Conservation (phyloP, 1,140 invertebrate species). For the Cardiocondyla obscurior region DNA sequence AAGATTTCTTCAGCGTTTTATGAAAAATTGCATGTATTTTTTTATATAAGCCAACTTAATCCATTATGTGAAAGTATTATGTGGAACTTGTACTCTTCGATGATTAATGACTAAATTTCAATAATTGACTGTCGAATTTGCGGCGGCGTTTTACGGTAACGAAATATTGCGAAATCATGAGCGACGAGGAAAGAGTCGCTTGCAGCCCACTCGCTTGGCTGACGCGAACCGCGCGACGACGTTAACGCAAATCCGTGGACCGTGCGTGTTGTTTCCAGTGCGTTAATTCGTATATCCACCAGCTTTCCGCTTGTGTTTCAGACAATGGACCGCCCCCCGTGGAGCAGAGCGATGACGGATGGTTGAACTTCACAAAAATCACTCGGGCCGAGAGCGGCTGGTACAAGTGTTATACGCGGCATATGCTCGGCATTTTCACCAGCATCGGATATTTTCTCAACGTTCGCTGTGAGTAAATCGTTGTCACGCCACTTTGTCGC, state of each 20-base stretch:
- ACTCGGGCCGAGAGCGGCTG: constrained; percentile 91
- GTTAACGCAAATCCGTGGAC: constrained; percentile 51
- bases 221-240: constrained; percentile 34
- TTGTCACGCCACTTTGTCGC: constrained; percentile 51
- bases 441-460: constrained; percentile 95
- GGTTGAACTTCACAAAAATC: constrained; percentile 92
- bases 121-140: too few relatives aligned
- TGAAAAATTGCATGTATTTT: too few relatives aligned
- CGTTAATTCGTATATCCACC: constrained; percentile 62
- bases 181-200: background rate
- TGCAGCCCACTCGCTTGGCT: constrained; percentile 27
- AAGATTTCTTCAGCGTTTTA: too few relatives aligned
- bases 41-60: too few relatives aligned
- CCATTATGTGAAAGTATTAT: too few relatives aligned
- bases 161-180: constrained; percentile 24
- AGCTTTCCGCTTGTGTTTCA: constrained; percentile 79
- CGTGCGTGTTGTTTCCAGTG: constrained; percentile 58
- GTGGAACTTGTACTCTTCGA: too few relatives aligned
- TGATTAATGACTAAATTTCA: too few relatives aligned
- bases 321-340: constrained; percentile 86
- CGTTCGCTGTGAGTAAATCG: constrained; percentile 90
- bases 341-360: constrained; percentile 89
- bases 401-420: constrained; percentile 94
- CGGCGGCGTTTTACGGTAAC: background rate
- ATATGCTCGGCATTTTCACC: constrained; percentile 92